Conservation (phyloP, 2,888 invertebrate species). For the Zaprionus lineosus region DNA sequence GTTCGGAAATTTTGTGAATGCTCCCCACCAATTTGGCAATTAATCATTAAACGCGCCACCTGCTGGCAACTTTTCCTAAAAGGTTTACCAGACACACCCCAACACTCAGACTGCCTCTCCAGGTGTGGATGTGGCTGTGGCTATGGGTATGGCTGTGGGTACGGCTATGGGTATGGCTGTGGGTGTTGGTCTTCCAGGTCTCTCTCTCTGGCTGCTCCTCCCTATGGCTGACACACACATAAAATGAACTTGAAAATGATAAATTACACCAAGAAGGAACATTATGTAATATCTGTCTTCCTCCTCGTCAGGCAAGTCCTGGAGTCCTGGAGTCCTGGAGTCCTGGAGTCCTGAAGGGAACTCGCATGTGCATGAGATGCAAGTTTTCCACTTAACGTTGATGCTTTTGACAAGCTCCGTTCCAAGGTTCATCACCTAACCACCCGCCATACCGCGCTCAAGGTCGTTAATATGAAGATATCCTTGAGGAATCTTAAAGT, state of each 20-base stretch:
- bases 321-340: too few species aligned
- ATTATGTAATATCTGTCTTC: constrained; percentile 40
- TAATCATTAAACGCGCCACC: constrained; percentile 67
- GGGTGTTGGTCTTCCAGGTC: too few species aligned
- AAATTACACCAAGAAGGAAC: constrained; percentile 61
- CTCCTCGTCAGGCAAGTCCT: too few species aligned
- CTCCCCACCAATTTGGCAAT: constrained; percentile 64
- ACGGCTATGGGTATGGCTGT: too few species aligned
- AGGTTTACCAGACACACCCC: constrained; percentile 40
- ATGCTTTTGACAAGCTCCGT: constrained; percentile 36
- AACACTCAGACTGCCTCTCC: neutral
- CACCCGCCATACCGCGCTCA: too few species aligned
- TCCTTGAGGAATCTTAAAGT: too few species aligned
- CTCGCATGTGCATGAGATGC: constrained; percentile 25
- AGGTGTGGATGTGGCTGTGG: too few species aligned
- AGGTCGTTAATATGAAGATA: too few species aligned
- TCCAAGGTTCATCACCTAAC: constrained; percentile 46
- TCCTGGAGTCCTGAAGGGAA: too few species aligned
- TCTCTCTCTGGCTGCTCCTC: neutral
- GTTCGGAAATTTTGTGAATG: constrained; percentile 50
- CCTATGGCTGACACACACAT: constrained; percentile 15
- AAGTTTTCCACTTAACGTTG: constrained; percentile 56
- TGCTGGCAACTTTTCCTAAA: constrained; percentile 55
- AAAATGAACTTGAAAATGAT: constrained; percentile 63
- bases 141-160: too few species aligned